Conservation (phyloP, 2,113 vertebrate species). For the Dromiciops gliroides region DNA sequence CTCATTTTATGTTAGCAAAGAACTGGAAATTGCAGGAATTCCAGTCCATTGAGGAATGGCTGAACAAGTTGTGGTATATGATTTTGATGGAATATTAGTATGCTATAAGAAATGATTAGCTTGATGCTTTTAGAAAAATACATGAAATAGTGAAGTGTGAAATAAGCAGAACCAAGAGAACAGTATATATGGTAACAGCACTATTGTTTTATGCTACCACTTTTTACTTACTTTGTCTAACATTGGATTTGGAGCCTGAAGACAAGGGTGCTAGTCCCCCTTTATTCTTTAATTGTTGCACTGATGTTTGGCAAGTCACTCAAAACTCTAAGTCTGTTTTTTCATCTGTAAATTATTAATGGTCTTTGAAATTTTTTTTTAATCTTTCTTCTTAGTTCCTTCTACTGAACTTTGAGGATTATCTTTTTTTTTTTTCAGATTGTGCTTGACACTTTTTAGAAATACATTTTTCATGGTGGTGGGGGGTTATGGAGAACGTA, state of each 20-base stretch:
- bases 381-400: not conserved
- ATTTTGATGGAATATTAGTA: not conserved
- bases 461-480: not conserved
- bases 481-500: accelerated
- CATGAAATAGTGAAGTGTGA: not conserved
- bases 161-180: not conserved
- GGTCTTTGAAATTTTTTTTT: not conserved
- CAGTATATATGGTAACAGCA: not conserved
- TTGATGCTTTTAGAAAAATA: not conserved
- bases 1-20: not conserved
- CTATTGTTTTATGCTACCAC: not conserved
- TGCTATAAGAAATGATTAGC: not conserved
- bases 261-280: not conserved
- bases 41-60: not conserved
- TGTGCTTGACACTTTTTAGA: not conserved
- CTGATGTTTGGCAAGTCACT: not conserved
- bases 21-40: not conserved
- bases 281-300: not conserved
- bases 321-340: not conserved
- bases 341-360: not conserved
- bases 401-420: not conserved
- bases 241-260: not conserved
- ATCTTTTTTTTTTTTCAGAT: not conserved
- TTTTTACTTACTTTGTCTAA: not conserved
- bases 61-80: not conserved